Base-by-base conservation (phyloP, 2,113 vertebrate species). In the Phainopepla nitens region DNA sequence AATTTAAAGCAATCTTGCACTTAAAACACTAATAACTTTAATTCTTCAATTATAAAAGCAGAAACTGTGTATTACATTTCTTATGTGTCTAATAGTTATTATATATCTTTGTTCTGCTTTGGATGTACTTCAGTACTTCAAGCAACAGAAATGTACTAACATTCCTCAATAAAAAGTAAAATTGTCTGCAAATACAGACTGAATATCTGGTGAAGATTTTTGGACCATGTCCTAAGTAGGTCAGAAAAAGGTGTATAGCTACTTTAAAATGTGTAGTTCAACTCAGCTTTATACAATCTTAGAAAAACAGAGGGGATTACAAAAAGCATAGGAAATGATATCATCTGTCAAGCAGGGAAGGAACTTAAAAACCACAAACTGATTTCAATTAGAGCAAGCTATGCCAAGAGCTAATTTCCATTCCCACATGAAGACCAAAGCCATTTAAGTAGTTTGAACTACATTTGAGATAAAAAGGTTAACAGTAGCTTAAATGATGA, bases 391-490 rank as follows among this genome's bases (percentile, higher is more conserved):
- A 98, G 90, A 97, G 93, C 58, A 79, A 96, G 51, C 93, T 95
- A 96, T 97, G 98, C 98, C 98, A 98, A 98, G 96, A 98, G 93
- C 97, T 98, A 97, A 98, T 98, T 98, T 98, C 98, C 98, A 98
- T 98, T 98, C 97, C 98, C 98, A 98, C 97, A 98, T 94, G 93
- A 98, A 98, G 92, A 98, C 96, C 96, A 97, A 97, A 97, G 93
- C 64, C 96, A 98, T 97, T 98, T 97, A 98, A 97, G 87, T 95
- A 96, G 95, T 97, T 93, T 84, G 73, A 97, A 93, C 93, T 96
- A 92, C 82, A 90, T 86, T 94, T 2, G 90, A 97, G 96, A 98
- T 97, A 95, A 97, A 96, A 97, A 96, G 91, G 61, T 89, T 93
- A 98, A 97, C 96, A 84, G 97, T 96, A 97, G 97, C 96, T 96